These are phyloP conservation scores for Ctenosaura bakeri DNA, from an alignment of 2,797 vertebrate genomes.

Conservation along the genomic window DNA sequence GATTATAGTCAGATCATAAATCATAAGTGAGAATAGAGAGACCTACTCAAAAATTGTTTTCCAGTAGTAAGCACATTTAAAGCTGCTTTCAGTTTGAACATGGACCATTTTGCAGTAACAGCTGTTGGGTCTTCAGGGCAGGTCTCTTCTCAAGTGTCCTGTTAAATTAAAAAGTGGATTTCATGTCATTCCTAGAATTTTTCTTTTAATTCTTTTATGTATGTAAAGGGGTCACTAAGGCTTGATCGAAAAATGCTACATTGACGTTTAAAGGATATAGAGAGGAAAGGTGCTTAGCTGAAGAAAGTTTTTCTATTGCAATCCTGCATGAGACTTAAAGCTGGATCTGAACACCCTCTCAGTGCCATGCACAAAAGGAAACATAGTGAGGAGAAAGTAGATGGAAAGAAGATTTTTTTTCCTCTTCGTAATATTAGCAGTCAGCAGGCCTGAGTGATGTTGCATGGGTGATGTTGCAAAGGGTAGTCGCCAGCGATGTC, in stretches of 20 bases:
- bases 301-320: background rate
- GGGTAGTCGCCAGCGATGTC: no score
- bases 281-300: background rate
- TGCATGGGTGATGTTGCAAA: no score
- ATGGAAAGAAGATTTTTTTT: background rate
- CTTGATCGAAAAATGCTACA: background rate
- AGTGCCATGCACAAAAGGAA: background rate
- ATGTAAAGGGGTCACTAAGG: background rate
- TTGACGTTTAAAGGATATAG: background rate
- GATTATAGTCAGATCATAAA: conserved; percentile 46
- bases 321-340: background rate
- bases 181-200: background rate
- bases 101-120: background rate
- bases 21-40: conserved; percentile 43
- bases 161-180: conserved; percentile 32
- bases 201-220: conserved; percentile 19
- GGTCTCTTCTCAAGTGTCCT: background rate
- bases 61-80: conserved; percentile 22
- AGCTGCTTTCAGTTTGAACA: conserved; percentile 9
- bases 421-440: no score
- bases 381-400: no score
- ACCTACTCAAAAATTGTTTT: conserved; percentile 22
- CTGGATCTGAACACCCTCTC: background rate
- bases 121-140: background rate
- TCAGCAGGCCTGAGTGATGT: no score